Conservation (phyloP, 2,888 invertebrate species). For the Aspidapion aeneum region DNA sequence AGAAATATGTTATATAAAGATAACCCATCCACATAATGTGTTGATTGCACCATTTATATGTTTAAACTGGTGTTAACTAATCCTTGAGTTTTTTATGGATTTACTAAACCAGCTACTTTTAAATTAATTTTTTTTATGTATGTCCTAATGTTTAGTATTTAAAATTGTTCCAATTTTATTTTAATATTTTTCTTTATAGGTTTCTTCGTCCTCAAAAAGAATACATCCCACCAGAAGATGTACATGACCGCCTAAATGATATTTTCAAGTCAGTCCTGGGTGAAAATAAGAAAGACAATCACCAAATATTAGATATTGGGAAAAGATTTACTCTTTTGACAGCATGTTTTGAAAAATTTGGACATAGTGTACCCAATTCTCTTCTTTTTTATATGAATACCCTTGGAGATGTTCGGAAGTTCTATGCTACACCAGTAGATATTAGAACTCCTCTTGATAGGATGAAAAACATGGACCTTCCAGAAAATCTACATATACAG, state of each 20-base stretch:
- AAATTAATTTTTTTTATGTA: too few relatives aligned
- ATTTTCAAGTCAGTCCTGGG: slow-evolving; percentile 58
- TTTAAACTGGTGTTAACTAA: too few relatives aligned
- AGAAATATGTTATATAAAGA: too few relatives aligned
- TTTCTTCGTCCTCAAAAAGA: slow-evolving; percentile 72
- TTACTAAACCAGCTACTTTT: too few relatives aligned
- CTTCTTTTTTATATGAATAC: slow-evolving; percentile 70
- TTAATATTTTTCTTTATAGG: slow-evolving; percentile 58
- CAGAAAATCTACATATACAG: slow-evolving; percentile 84
- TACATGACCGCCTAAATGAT: slow-evolving; percentile 56
- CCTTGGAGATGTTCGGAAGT: slow-evolving; percentile 68
- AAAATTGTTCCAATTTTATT: too few relatives aligned
- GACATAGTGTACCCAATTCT: slow-evolving; percentile 80
- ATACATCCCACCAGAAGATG: slow-evolving; percentile 70
- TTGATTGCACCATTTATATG: too few relatives aligned
- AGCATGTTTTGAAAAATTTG: slow-evolving; percentile 66
- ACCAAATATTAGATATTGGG: slow-evolving; percentile 46
- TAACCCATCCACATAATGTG: too few relatives aligned
- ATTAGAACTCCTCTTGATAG: slow-evolving; percentile 71
- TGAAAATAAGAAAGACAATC: slow-evolving; percentile 44
- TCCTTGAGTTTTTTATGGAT: too few relatives aligned
- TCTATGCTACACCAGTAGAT: slow-evolving; percentile 70
- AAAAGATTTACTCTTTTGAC: slow-evolving; percentile 67
- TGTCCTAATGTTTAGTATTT: too few relatives aligned
- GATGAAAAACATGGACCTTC: slow-evolving; percentile 67